phyloP scores from a whole-genome alignment of 2,797 vertebrate genomes.

The Characodon lateralis region DNA sequence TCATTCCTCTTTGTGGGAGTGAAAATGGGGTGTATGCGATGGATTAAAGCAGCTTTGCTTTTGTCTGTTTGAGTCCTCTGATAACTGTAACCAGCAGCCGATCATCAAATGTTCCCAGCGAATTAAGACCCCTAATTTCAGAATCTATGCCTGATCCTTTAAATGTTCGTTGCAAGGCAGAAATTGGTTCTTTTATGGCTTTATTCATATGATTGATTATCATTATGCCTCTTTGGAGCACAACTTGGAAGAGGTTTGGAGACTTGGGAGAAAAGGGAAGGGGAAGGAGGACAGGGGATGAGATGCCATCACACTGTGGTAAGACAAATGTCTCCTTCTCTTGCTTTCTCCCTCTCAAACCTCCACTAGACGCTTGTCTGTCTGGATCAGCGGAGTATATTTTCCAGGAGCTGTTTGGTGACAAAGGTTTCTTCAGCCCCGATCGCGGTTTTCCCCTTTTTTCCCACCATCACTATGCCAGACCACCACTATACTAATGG shows the following conservation, averaged over 20 bases:
- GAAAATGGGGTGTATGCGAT: constrained; percentile 48
- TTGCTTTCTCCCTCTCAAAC: constrained; percentile 34
- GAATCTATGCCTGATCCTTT: constrained; percentile 62
- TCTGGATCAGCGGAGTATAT: constrained; percentile 80
- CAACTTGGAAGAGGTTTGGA: constrained; percentile 45
- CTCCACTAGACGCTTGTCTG: constrained; percentile 52
- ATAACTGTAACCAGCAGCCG: constrained; percentile 51
- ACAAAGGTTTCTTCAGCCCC: constrained; percentile 87
- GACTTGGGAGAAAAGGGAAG: constrained; percentile 14
- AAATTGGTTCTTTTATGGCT: constrained; percentile 53
- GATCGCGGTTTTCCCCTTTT: constrained; percentile 77
- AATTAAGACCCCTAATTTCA: constrained; percentile 64
- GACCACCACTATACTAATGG: constrained; percentile 88
- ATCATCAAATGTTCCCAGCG: constrained; percentile 58
- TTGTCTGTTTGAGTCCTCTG: constrained; percentile 46
- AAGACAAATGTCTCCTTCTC: constrained; percentile 51
- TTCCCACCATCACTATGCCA: constrained; percentile 87
- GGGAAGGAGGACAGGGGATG: constrained; percentile 26
- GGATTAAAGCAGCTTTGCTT: constrained; percentile 61
- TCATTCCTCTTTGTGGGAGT: constrained; percentile 36
- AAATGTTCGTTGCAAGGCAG: constrained; percentile 52
- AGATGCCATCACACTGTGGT: constrained; percentile 69
- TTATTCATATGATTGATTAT: constrained; percentile 60
- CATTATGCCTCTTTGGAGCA: constrained; percentile 67
- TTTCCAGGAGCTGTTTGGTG: constrained; percentile 79